Evolutionary conservation across 1,140 invertebrate species (phyloP).

Genomic region (Tetramorium simillimum): DNA sequence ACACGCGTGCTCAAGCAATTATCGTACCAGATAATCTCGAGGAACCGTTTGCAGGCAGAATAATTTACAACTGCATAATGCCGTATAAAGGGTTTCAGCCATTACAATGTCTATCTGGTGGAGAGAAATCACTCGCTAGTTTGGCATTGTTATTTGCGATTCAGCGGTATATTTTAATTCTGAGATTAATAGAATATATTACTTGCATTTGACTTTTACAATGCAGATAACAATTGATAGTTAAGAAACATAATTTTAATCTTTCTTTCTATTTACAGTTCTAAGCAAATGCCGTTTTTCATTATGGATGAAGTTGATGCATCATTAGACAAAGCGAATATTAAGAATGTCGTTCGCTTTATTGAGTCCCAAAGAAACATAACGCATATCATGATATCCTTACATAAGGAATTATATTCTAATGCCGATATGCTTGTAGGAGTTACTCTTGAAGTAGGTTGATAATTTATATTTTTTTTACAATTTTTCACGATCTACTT

Average conservation of each 20-base stretch:
- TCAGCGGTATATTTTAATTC: slow-evolving; percentile 89
- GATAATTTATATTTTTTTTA: not conserved
- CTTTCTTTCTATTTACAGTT: slow-evolving; percentile 86
- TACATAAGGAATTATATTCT: slow-evolving; percentile 98
- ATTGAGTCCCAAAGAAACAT: slow-evolving; percentile 90
- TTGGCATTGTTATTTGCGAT: slow-evolving; percentile 98
- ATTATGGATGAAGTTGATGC: slow-evolving; percentile 99
- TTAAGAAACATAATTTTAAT: not conserved
- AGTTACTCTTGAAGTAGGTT: slow-evolving; percentile 94
- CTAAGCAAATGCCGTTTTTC: slow-evolving; percentile 98
- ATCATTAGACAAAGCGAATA: slow-evolving; percentile 99
- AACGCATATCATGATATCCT: slow-evolving; percentile 98
- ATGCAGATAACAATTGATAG: not conserved
- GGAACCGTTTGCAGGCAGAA: slow-evolving; percentile 98
- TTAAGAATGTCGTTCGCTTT: slow-evolving; percentile 96
- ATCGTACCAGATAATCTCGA: slow-evolving; percentile 98
- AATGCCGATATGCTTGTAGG: slow-evolving; percentile 97
- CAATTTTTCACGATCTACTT: not conserved
- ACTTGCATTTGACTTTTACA: not conserved
- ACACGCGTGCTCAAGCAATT: slow-evolving; percentile 98
- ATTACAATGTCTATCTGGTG: slow-evolving; percentile 99
- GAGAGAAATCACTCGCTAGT: slow-evolving; percentile 99
- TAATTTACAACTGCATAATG: slow-evolving; percentile 99
- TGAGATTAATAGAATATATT: slow-evolving; percentile 26
- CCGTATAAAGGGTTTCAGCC: slow-evolving; percentile 98